Evolutionary conservation across 2,888 invertebrate genomes (phyloP).

Genomic region (Onthophagus sagittarius): DNA sequence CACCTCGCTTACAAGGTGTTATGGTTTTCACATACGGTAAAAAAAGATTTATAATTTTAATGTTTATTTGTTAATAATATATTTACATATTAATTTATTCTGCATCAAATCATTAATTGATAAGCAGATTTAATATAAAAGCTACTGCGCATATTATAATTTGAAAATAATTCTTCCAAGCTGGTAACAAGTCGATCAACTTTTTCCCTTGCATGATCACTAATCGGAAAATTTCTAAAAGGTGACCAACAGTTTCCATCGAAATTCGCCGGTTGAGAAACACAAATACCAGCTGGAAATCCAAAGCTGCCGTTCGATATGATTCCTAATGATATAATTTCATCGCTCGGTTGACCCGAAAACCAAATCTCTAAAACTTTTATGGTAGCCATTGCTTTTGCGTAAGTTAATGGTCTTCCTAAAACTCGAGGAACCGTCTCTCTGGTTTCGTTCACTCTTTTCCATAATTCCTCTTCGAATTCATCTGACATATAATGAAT

Average conservation of each 20-base stretch:
- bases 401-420: conserved; percentile 35
- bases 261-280: conserved; percentile 56
- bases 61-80: too few relatives aligned
- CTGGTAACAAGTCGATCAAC: conserved; percentile 24
- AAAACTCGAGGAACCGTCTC: conserved; percentile 26
- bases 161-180: conserved; percentile 17
- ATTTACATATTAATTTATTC: too few relatives aligned
- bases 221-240: conserved; percentile 35
- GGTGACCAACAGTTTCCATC: conserved; percentile 51
- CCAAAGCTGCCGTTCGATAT: conserved; percentile 56
- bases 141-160: not conserved
- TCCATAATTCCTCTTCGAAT: conserved; percentile 20
- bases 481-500: conserved; percentile 52
- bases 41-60: too few relatives aligned
- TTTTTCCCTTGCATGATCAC: conserved; percentile 23
- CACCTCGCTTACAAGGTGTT: too few relatives aligned
- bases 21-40: too few relatives aligned
- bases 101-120: not conserved
- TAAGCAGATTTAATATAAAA: not conserved
- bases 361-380: conserved; percentile 55
- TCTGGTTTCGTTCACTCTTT: conserved; percentile 13
- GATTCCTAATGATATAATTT: conserved; percentile 55
- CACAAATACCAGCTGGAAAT: conserved; percentile 52
- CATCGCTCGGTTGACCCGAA: conserved; percentile 39
- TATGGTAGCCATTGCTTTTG: conserved; percentile 47